These are phyloP conservation scores for Tinamus guttatus DNA, from an alignment of 2,113 vertebrate genomes.

Conservation along the genomic window DNA sequence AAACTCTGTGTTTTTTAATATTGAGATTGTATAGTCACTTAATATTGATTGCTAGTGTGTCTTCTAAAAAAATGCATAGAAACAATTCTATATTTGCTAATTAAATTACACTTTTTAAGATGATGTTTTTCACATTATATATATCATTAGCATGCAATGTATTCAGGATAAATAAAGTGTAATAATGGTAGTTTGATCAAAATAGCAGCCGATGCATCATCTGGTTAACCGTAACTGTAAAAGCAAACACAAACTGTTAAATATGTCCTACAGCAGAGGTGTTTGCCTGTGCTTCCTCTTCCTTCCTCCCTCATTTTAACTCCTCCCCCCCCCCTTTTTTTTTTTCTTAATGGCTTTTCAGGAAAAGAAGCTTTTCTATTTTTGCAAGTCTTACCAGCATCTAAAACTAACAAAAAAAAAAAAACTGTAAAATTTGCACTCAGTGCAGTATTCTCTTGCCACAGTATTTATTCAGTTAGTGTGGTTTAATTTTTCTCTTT, in stretches of 20 bases:
- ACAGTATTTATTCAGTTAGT: background rate
- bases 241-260: background rate
- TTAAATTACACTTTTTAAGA: background rate
- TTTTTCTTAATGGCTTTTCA: background rate
- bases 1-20: background rate
- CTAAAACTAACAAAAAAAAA: background rate
- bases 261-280: background rate
- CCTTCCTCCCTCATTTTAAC: background rate
- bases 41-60: background rate
- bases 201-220: background rate
- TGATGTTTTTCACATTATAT: background rate
- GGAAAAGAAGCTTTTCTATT: background rate
- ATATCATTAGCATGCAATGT: background rate
- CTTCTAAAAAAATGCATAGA: background rate
- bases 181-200: background rate
- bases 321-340: background rate
- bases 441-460: background rate
- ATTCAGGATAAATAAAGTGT: background rate
- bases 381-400: background rate
- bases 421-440: background rate
- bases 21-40: background rate
- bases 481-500: background rate
- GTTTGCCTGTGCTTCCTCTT: background rate
- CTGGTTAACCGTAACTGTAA: background rate
- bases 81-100: background rate